These are phyloP conservation scores for Myopa tessellatipennis DNA, from an alignment of 2,888 invertebrate species.

Conservation along the genomic window DNA sequence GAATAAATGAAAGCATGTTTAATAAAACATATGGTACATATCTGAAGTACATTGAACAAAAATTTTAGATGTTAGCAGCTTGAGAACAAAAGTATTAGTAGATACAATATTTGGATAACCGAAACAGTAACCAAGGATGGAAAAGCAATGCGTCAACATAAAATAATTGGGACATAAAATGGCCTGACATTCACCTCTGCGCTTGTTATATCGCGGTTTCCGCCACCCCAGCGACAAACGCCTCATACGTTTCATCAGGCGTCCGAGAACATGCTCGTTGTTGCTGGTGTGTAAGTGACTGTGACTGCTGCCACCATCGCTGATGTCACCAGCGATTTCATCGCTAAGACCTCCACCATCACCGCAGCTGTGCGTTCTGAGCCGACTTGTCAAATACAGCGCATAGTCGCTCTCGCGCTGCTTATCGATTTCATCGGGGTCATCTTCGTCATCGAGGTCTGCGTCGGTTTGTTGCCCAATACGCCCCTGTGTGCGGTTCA, in stretches of 20 bases:
- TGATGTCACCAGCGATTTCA: conserved; percentile 60
- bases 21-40: neutral
- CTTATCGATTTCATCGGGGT: conserved; percentile 43
- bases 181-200: conserved; percentile 65
- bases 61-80: neutral
- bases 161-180: conserved; percentile 22
- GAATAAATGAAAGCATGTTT: neutral
- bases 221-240: conserved; percentile 67
- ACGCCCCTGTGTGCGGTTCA: conserved; percentile 41
- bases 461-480: conserved; percentile 42
- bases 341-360: conserved; percentile 52
- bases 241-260: conserved; percentile 65
- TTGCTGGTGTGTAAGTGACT: conserved; percentile 58
- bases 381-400: conserved; percentile 56
- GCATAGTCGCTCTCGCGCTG: conserved; percentile 41
- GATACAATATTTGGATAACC: no score
- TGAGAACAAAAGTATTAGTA: neutral
- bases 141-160: neutral
- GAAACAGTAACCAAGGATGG: neutral
- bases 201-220: conserved; percentile 65
- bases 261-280: conserved; percentile 62
- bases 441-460: conserved; percentile 51
- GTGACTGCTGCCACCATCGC: conserved; percentile 59
- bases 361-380: conserved; percentile 47
- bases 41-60: neutral